A percentile compares a stretch with the other conserved stretches of the same genome.
Conservation (phyloP, 2,888 invertebrate species). For the Hirtodrosophila trivittata region DNA sequence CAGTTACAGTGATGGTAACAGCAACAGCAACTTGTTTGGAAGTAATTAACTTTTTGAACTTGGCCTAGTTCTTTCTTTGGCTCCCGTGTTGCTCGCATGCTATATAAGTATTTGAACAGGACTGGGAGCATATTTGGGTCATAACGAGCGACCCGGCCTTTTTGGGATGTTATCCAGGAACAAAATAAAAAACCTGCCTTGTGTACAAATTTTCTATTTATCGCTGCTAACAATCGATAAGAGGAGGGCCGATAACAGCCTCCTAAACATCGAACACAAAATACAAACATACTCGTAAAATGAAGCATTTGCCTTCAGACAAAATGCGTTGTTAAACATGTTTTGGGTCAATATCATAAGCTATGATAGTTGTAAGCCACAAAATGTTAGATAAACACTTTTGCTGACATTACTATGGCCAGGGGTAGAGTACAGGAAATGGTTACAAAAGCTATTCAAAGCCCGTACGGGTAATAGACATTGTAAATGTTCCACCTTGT, state of each 20-base stretch:
- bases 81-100: conserved; percentile 33
- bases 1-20: neutral
- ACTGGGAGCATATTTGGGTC: conserved; percentile 1
- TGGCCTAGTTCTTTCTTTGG: neutral
- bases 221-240: conserved; percentile 36
- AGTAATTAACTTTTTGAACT: conserved; percentile 53
- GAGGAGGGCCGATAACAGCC: conserved; percentile 13
- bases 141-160: conserved; percentile 1
- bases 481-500: conserved; percentile 48
- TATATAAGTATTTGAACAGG: neutral
- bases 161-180: neutral
- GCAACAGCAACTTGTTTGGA: conserved; percentile 19
- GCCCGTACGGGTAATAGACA: conserved; percentile 44
- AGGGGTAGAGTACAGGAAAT: conserved; percentile 1
- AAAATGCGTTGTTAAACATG: conserved; percentile 73
- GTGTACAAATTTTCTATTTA: conserved; percentile 64
- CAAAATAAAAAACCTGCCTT: conserved; percentile 46
- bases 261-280: conserved; percentile 18
- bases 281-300: conserved; percentile 36
- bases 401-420: conserved; percentile 30
- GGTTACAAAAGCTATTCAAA: conserved; percentile 55
- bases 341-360: conserved; percentile 81
- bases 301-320: conserved; percentile 56
- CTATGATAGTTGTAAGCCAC: conserved; percentile 79
- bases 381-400: conserved; percentile 74